A percentile compares a stretch with the other conserved stretches of the same genome.
Evolutionary conservation across 2,113 vertebrate species (phyloP).

Genomic region (Zosterops borbonicus): DNA sequence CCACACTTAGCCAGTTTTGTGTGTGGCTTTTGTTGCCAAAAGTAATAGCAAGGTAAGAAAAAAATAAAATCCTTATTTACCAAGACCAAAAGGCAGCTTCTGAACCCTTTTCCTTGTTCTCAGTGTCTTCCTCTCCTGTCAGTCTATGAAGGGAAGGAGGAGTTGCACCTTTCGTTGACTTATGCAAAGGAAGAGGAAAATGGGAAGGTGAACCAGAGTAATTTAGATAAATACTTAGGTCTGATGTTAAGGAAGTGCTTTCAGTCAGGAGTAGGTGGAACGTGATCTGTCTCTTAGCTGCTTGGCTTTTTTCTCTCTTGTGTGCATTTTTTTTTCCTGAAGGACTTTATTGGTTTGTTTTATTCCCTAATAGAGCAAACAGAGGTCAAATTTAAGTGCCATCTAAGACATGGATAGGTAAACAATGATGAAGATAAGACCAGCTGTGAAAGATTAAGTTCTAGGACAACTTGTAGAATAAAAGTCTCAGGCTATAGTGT

Average conservation of each 20-base stretch:
- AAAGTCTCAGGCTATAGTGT: not conserved
- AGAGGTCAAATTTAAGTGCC: not conserved
- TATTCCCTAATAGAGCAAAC: not conserved
- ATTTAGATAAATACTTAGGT: not conserved
- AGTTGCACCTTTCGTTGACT: not conserved
- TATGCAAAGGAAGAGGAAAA: not conserved
- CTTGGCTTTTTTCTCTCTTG: not conserved
- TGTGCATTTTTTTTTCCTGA: not conserved
- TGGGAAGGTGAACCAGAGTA: not conserved
- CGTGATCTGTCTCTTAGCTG: not conserved
- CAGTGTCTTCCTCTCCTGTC: not conserved
- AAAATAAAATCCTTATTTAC: not conserved
- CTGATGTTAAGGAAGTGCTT: not conserved
- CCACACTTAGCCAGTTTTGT: not conserved
- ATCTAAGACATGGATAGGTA: not conserved
- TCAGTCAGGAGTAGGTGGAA: not conserved
- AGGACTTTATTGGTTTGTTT: not conserved
- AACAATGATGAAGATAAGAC: not conserved
- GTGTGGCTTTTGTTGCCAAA: rapidly evolving
- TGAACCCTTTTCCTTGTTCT: not conserved
- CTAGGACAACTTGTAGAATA: not conserved
- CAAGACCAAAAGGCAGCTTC: not conserved
- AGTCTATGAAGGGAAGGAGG: not conserved
- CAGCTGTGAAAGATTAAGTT: not conserved
- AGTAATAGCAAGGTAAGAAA: not conserved